These are phyloP conservation scores for Hemiprocne comata DNA, from an alignment of 2,113 vertebrate genomes.

Conservation along the genomic window DNA sequence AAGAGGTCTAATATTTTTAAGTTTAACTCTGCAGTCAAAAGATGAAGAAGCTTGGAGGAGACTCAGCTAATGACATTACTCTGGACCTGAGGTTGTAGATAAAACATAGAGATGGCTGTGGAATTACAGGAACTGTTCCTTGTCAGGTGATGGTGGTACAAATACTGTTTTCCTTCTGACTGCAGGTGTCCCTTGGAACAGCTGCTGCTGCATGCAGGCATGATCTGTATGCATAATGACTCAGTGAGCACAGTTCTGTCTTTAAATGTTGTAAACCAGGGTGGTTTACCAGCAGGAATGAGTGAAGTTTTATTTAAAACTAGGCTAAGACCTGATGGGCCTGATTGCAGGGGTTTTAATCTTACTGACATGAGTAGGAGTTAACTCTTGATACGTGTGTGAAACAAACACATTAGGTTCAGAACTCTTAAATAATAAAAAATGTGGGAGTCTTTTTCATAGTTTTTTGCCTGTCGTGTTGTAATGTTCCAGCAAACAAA, in stretches of 20 bases:
- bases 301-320: neutral
- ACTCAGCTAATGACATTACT: neutral
- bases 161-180: neutral
- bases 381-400: neutral
- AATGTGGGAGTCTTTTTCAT: neutral
- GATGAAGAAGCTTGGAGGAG: neutral
- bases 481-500: neutral
- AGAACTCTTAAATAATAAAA: neutral
- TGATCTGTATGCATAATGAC: fast-evolving
- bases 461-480: neutral
- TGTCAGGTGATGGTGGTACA: neutral
- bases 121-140: neutral
- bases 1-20: neutral
- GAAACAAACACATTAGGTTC: neutral
- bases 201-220: neutral
- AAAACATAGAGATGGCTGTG: neutral
- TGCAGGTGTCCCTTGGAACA: neutral
- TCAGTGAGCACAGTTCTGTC: neutral
- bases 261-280: neutral
- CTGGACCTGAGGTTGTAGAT: neutral
- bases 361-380: neutral
- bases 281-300: neutral
- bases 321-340: neutral
- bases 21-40: neutral
- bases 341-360: neutral